phyloP scores from a whole-genome alignment of 2,797 vertebrate genomes.

The Myioborus miniatus region DNA sequence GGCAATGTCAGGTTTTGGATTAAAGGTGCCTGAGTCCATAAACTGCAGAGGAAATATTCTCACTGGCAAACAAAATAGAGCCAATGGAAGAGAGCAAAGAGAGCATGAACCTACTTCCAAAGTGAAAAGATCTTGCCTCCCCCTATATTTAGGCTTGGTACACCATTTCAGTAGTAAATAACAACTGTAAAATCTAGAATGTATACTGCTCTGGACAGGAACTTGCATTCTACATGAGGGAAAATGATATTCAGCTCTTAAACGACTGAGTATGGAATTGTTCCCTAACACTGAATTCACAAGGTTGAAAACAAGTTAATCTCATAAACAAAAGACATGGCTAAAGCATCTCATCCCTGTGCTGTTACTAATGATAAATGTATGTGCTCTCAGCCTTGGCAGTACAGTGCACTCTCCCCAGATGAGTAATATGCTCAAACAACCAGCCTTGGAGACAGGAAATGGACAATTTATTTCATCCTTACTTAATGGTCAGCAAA shows the following conservation, averaged over 20 bases:
- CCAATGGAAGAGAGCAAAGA: neutral
- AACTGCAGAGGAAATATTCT: neutral
- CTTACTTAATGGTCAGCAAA: conserved; percentile 52
- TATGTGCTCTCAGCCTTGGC: neutral
- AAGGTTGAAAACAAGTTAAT: conserved; percentile 35
- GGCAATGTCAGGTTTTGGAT: neutral
- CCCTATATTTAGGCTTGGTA: neutral
- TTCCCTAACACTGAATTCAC: neutral
- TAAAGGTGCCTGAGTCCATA: neutral
- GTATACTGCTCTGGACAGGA: neutral
- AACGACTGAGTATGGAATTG: neutral
- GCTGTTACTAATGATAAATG: conserved; percentile 41
- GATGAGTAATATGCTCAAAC: conserved; percentile 23
- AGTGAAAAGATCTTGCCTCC: neutral
- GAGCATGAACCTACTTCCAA: fast-evolving
- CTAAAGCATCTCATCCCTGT: conserved; percentile 31
- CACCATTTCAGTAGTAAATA: neutral
- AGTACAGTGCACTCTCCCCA: neutral
- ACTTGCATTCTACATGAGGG: neutral
- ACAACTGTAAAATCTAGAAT: neutral
- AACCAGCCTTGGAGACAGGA: conserved; percentile 16
- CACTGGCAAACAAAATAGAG: neutral
- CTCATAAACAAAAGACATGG: conserved; percentile 20
- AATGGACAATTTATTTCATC: conserved; percentile 54
- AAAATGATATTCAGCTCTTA: neutral